phyloP scores from a whole-genome alignment of 2,888 invertebrate genomes.

The Aphrophora alni region DNA sequence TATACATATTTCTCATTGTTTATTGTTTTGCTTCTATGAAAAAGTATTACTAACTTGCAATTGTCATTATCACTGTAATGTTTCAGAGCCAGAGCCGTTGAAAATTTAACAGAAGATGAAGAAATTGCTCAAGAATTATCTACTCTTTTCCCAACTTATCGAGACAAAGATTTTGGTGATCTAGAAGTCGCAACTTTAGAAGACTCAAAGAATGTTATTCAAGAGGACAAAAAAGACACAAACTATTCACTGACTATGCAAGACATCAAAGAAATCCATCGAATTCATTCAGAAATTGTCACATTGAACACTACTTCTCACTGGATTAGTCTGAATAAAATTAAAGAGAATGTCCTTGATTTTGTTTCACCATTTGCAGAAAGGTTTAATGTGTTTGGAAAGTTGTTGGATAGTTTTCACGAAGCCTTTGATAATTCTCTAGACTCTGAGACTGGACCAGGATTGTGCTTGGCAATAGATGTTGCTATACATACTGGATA shows the following conservation, averaged over 20 bases:
- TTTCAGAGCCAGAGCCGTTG: constrained; percentile 18
- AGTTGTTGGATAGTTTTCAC: constrained; percentile 62
- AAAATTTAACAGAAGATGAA: constrained; percentile 69
- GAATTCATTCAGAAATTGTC: constrained; percentile 67
- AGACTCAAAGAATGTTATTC: constrained; percentile 50
- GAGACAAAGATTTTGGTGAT: constrained; percentile 72
- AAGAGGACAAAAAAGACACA: constrained; percentile 51
- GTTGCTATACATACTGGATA: constrained; percentile 61
- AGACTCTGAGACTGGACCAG: constrained; percentile 63
- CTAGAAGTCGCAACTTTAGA: constrained; percentile 64
- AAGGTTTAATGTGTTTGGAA: constrained; percentile 66
- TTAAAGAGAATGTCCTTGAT: constrained; percentile 47
- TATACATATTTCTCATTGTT: no score
- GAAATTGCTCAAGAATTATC: constrained; percentile 69
- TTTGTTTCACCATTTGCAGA: constrained; percentile 61
- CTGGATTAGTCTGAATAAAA: constrained; percentile 63
- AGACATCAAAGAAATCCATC: constrained; percentile 66
- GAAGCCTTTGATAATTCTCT: constrained; percentile 63
- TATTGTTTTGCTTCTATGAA: no score
- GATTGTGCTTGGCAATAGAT: constrained; percentile 63
- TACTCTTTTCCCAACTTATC: constrained; percentile 68
- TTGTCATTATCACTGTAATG: no score
- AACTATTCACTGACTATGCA: constrained; percentile 57
- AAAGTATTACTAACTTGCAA: no score
- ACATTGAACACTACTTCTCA: constrained; percentile 64